A percentile compares a stretch with the other conserved stretches of the same genome.
These are phyloP conservation scores for Pseudomyrmex cubaensis DNA, from an alignment of 1,140 invertebrate genomes.

Conservation along the genomic window DNA sequence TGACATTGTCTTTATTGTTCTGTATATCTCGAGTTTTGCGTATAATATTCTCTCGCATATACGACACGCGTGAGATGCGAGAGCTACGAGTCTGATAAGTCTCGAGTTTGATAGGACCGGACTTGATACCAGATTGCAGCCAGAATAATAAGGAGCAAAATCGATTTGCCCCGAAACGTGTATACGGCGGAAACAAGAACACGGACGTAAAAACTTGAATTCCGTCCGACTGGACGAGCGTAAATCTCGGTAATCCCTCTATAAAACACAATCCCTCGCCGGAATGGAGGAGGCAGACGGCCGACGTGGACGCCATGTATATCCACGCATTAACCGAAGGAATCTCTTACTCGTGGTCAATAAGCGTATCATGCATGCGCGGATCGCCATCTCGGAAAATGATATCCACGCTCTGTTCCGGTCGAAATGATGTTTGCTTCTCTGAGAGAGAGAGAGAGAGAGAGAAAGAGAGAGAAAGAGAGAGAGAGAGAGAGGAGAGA, in stretches of 20 bases:
- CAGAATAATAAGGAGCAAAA: constrained; percentile 58
- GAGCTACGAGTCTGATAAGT: constrained; percentile 31
- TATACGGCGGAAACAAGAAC: constrained; percentile 42
- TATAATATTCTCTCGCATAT: background rate
- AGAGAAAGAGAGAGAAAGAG: no score
- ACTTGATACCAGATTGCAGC: constrained; percentile 27
- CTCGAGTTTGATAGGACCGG: constrained; percentile 16
- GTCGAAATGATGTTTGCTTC: constrained; percentile 51
- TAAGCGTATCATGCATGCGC: constrained; percentile 49
- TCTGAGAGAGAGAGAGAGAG: constrained; percentile 16
- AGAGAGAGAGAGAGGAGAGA: background rate
- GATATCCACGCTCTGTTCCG: constrained; percentile 53
- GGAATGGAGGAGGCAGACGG: constrained; percentile 49
- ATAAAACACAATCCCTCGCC: constrained; percentile 75
- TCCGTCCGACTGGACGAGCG: constrained; percentile 70
- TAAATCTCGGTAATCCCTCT: constrained; percentile 78
- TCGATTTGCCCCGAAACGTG: constrained; percentile 49
- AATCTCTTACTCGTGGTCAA: constrained; percentile 60
- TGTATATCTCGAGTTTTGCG: background rate
- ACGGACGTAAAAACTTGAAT: constrained; percentile 71
- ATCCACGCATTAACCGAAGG: constrained; percentile 47
- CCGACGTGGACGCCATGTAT: constrained; percentile 44
- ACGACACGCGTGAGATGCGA: constrained; percentile 23
- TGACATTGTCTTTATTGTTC: background rate
- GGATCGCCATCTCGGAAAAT: constrained; percentile 65